These are phyloP conservation scores for Gibbula magus DNA, from an alignment of 2,888 invertebrate genomes.

Conservation along the genomic window DNA sequence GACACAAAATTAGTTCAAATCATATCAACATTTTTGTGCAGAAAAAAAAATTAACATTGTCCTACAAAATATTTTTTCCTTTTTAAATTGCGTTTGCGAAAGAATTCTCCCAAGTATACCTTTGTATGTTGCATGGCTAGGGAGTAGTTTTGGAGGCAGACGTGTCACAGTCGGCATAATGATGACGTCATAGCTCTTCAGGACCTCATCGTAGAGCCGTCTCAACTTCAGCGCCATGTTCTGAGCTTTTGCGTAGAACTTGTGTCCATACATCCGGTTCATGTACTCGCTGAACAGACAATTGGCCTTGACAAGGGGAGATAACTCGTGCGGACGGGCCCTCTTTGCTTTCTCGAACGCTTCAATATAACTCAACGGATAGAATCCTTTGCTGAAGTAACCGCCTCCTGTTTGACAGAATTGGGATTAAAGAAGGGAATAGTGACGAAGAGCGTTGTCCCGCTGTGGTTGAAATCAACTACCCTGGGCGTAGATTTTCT, in stretches of 20 bases:
- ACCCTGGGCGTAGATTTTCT: no score
- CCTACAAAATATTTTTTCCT: no score
- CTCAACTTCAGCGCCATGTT: conserved; percentile 46
- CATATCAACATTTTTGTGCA: no score
- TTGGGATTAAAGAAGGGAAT: no score
- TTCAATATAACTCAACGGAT: conserved; percentile 38
- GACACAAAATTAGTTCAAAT: no score
- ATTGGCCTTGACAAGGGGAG: conserved; percentile 37
- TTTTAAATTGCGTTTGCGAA: no score
- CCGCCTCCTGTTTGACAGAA: conserved; percentile 36
- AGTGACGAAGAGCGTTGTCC: no score
- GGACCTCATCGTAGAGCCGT: conserved; percentile 51
- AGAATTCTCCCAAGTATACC: background rate
- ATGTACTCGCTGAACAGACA: conserved; percentile 42
- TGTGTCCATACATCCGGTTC: conserved; percentile 45
- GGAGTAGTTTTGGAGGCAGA: conserved; percentile 43
- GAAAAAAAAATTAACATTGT: no score
- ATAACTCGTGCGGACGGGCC: conserved; percentile 35
- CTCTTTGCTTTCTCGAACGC: conserved; percentile 36
- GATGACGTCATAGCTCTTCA: conserved; percentile 57
- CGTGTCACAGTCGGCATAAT: conserved; percentile 62
- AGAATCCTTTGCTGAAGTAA: conserved; percentile 47
- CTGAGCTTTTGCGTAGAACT: conserved; percentile 50
- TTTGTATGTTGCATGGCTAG: background rate
- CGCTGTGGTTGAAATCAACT: no score